phyloP scores from a whole-genome alignment of 2,888 invertebrate genomes.

The Andrena minutula region DNA sequence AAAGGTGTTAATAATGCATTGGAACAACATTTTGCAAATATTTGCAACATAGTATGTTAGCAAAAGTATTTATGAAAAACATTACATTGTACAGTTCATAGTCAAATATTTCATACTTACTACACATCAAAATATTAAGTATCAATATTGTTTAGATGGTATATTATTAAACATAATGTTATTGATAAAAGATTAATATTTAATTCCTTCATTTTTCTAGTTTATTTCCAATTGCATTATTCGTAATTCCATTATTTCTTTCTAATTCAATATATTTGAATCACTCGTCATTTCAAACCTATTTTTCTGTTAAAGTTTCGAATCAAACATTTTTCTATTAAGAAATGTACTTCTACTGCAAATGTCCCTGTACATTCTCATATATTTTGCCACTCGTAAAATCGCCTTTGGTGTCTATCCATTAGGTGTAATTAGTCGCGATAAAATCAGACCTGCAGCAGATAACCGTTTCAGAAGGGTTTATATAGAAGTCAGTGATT shows the following conservation, averaged over 20 bases:
- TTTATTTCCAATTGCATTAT: no score
- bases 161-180: background rate
- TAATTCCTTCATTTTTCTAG: background rate
- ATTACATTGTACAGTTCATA: background rate
- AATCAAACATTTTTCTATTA: no score
- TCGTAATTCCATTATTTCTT: no score
- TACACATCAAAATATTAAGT: background rate
- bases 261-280: background rate
- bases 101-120: background rate
- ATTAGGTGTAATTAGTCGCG: conserved; percentile 62
- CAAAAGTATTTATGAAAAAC: background rate
- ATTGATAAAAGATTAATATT: background rate
- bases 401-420: background rate
- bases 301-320: no score
- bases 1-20: background rate
- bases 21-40: background rate
- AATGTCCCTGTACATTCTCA: background rate
- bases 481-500: background rate
- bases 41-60: background rate
- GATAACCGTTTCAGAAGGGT: background rate
- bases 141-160: no score
- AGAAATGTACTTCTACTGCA: background rate
- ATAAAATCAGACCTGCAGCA: conserved; percentile 27
- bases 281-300: background rate
- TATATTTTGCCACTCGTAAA: no score